Conservation (phyloP, 2,797 vertebrate species). For the Ambastaia sidthimunki region DNA sequence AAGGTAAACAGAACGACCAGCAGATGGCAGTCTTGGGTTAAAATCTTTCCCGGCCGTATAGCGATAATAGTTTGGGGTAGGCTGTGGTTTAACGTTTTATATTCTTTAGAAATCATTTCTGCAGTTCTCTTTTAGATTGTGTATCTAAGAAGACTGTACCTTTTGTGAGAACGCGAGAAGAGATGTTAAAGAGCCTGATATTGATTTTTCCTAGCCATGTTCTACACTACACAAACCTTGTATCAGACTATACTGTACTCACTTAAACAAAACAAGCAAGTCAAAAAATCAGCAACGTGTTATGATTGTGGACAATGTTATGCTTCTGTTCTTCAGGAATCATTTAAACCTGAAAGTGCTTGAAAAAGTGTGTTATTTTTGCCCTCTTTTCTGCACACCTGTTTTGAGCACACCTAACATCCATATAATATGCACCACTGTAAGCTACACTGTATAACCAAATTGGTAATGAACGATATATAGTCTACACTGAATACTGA, state of each 20-base stretch:
- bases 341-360: constrained; percentile 65
- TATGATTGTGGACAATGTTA: constrained; percentile 74
- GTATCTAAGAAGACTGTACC: constrained; percentile 65
- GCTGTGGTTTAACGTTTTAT: not conserved
- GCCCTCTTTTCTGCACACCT: constrained; percentile 48
- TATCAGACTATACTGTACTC: constrained; percentile 70
- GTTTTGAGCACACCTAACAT: constrained; percentile 53
- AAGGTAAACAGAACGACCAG: constrained; percentile 53
- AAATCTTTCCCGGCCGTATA: constrained; percentile 18
- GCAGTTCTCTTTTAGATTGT: constrained; percentile 51
- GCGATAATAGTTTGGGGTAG: constrained; percentile 39
- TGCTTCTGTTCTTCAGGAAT: constrained; percentile 68
- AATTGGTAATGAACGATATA: not conserved
- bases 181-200: constrained; percentile 63
- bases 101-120: constrained; percentile 3
- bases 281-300: constrained; percentile 71
- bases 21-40: constrained; percentile 73
- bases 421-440: constrained; percentile 56
- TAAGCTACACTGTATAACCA: constrained; percentile 18
- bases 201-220: constrained; percentile 62
- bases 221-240: constrained; percentile 55
- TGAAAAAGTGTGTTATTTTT: constrained; percentile 63
- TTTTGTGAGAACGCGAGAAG: constrained; percentile 45
- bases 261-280: constrained; percentile 71
- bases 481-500: not conserved